Evolutionary conservation across 2,888 invertebrate species (phyloP), one percentile per base, ranked within the genome.

Genomic region (Apomyelois bistriatella): DNA sequence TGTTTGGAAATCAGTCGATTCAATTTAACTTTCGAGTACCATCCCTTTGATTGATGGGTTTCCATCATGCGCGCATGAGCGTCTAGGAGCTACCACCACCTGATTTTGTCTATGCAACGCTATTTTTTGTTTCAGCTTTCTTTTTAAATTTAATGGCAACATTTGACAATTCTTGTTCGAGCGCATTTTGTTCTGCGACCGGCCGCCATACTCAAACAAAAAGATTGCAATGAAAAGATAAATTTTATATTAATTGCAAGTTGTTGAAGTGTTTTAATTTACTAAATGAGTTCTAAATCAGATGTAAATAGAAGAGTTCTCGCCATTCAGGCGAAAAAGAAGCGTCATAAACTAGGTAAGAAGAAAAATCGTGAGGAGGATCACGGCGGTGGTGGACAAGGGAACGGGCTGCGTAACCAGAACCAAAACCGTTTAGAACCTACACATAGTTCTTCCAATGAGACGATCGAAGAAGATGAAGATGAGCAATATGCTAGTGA

Each of bases 271-370:
- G 82, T 83, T 83, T 80, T 87, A 86, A 85, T 87, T 88, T 84
- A 80, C 89, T 90, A 90, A 90, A 96, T 96, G 96, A 96, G 95
- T 92, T 94, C 95, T 85, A 96, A 96, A 93, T 95, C 95, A 90
- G 96, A 96, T 92, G 96, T 96, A 91, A 96, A 96, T 92, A 94
- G 96, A 91, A 94, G 96, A 87, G 96, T 97, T 89, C 92, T 96
- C 90, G 96, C 96, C 82, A 96, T 96, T 79, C 96, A 96, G 92
- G 96, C 96, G 76, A 97, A 97, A 92, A 96, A 96, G 92, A 97
- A 96, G 88, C 93, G 96, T 68, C 96, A 96, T 91, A 96, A 96
- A 95, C 93, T 94, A 64, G 94, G 94, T 68, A 96, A 96, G 85
- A 95, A 95, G 91, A 95, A 96, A 92, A 95, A 94, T 80, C 94